These are phyloP conservation scores for Cryptotis parvus DNA, from an alignment of 2,113 vertebrate genomes.

Conservation along the genomic window DNA sequence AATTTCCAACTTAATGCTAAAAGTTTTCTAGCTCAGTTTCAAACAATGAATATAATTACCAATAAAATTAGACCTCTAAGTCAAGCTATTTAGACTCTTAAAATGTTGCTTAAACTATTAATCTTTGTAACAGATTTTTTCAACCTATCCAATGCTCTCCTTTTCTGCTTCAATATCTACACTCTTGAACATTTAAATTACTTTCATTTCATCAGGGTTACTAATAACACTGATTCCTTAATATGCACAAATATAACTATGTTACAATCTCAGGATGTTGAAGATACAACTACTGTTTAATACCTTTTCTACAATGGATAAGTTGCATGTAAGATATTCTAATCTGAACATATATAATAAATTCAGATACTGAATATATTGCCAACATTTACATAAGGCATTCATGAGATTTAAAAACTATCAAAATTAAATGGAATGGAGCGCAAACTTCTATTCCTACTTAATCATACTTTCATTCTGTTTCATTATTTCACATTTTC, in stretches of 20 bases:
- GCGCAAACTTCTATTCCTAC: not conserved
- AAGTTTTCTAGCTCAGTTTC: not conserved
- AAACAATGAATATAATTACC: slow-evolving; percentile 36
- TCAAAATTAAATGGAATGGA: not conserved
- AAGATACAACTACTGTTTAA: slow-evolving; percentile 29
- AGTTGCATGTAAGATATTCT: slow-evolving; percentile 29
- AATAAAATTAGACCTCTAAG: slow-evolving; percentile 50
- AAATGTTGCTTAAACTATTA: slow-evolving; percentile 12
- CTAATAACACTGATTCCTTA: not conserved
- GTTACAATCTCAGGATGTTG: not conserved
- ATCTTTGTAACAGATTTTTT: not conserved
- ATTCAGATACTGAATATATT: slow-evolving; percentile 37
- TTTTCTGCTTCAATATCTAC: slow-evolving; percentile 39
- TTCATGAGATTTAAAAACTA: slow-evolving; percentile 33
- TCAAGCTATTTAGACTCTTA: not conserved
- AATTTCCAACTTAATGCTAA: slow-evolving; percentile 31
- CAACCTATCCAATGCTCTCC: slow-evolving; percentile 3
- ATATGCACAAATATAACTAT: not conserved
- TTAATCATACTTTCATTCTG: not conserved
- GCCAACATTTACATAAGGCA: slow-evolving; percentile 33
- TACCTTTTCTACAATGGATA: slow-evolving; percentile 18
- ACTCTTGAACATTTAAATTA: not conserved
- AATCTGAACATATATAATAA: slow-evolving; percentile 6
- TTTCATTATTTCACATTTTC: not conserved
- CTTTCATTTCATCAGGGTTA: slow-evolving; percentile 10